These are phyloP conservation scores for Marcusenius ussheri DNA, from an alignment of 2,113 vertebrate genomes.

Conservation along the genomic window DNA sequence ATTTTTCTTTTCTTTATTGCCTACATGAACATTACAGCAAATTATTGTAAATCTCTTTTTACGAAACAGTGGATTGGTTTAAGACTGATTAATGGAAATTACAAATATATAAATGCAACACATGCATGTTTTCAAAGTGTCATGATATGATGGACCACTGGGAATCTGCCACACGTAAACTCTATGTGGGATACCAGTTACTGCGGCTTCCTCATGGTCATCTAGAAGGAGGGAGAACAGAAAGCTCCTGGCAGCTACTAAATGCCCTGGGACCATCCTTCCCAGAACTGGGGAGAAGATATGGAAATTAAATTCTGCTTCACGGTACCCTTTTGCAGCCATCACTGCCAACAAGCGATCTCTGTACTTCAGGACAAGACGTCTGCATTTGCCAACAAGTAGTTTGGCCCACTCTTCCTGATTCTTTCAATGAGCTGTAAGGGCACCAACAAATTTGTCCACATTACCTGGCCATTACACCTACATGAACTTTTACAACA, in stretches of 20 bases:
- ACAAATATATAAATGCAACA: background rate
- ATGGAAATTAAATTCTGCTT: too few relatives aligned
- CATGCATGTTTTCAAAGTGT: too few relatives aligned
- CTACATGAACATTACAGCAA: background rate
- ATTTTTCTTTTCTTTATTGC: background rate
- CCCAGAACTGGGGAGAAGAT: background rate
- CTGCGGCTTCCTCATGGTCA: background rate
- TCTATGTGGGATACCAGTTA: background rate
- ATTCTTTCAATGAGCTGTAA: too few relatives aligned
- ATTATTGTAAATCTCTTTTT: background rate
- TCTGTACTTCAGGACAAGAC: too few relatives aligned
- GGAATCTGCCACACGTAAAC: background rate
- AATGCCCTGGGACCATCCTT: background rate
- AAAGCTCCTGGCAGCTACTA: background rate
- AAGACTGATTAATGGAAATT: background rate
- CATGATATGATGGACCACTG: background rate
- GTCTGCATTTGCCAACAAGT: too few relatives aligned
- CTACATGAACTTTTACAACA: background rate
- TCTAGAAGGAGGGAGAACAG: background rate
- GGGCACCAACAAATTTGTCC: too few relatives aligned
- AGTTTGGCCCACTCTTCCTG: too few relatives aligned
- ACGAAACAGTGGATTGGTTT: background rate
- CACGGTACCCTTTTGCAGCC: too few relatives aligned
- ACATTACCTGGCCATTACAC: background rate
- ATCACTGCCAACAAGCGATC: too few relatives aligned